Conservation (phyloP, 1,140 invertebrate genomes). For the Drosophila sucinea region DNA sequence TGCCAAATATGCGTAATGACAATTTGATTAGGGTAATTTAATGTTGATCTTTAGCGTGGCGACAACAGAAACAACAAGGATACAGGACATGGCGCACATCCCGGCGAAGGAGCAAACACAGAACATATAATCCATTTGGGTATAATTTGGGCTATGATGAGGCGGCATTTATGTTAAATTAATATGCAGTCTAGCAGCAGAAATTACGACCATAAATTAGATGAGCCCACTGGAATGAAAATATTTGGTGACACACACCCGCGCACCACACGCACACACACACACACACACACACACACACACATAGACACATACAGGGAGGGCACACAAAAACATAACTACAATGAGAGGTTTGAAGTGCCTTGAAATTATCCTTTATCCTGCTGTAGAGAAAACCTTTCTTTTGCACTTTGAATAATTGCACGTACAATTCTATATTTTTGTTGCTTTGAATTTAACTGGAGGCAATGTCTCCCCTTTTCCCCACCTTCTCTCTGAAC, state of each 20-base stretch:
- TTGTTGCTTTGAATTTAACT: constrained; percentile 36
- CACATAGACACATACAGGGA: too few species aligned
- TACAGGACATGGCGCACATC: constrained; percentile 16
- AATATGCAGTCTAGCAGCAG: constrained; percentile 57
- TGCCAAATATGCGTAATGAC: constrained; percentile 73
- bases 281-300: too few species aligned
- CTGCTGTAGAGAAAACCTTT: constrained; percentile 43
- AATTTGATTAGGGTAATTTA: constrained; percentile 80
- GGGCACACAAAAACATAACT: constrained; percentile 44
- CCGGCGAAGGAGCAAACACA: constrained; percentile 8
- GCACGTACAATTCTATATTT: constrained; percentile 51
- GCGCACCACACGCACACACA: too few species aligned
- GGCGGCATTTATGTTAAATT: constrained; percentile 73
- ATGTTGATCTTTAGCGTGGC: constrained; percentile 66
- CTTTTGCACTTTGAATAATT: constrained; percentile 73
- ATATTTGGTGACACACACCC: constrained; percentile 50
- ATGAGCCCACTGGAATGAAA: constrained; percentile 52
- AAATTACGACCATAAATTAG: constrained; percentile 75
- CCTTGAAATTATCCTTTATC: constrained; percentile 41
- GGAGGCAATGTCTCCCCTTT: constrained; percentile 31
- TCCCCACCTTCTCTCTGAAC: neutral
- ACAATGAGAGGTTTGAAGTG: neutral
- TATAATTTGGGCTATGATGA: constrained; percentile 69
- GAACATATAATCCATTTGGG: constrained; percentile 63
- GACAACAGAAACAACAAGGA: constrained; percentile 47